Evolutionary conservation across 2,113 vertebrate species (phyloP), one percentile per base, ranked within the genome.

Genomic region (Tetrax tetrax): DNA sequence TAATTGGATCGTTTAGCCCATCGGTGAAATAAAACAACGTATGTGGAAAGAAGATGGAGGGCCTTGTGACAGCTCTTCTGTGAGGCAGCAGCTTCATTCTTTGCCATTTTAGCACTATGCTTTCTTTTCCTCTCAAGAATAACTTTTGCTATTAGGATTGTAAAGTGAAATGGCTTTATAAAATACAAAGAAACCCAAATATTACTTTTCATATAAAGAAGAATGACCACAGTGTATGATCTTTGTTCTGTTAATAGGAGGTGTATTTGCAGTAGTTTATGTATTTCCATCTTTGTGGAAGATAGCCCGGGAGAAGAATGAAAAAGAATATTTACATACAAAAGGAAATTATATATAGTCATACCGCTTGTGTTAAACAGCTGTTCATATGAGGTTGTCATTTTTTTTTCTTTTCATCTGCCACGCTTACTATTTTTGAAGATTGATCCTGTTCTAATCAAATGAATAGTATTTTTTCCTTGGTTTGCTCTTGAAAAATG

Each of bases 211-310:
- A 37, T 80, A 7, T 50, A 78, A 93, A 63, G 65, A 87, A 74
- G n/a, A 84, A 70, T 56, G 27, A 95, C 60, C 35, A 18, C 9
- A 57, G 41, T 76, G 27, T 83, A 47, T 91, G 14, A 57, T 83
- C 76, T 78, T 82, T 89, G 66, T 90, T 90, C 94, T 90, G 51
- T 79, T 96, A 94, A 82, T 53, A 80, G 59, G 69, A 90, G 29
- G 23, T 77, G 5, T 82, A 47, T 95, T 96, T 95, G 88, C 48
- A 74, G 43, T 57, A 78, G 72, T 63, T 95, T 33, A 28, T 95
- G 45, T 53, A 45, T 65, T 94, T 87, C 64, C 88, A 3, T 94
- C 38, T 91, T 66, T 70, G 22, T 71, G 53, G n/a, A 95, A 90
- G 63, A 82, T 77, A 90, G 68, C 76, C 75, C 22, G 19, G 94